A percentile compares a stretch with the other conserved stretches of the same genome.
Conservation (phyloP, 2,113 vertebrate genomes). For the Lethenteron camtschaticum region DNA sequence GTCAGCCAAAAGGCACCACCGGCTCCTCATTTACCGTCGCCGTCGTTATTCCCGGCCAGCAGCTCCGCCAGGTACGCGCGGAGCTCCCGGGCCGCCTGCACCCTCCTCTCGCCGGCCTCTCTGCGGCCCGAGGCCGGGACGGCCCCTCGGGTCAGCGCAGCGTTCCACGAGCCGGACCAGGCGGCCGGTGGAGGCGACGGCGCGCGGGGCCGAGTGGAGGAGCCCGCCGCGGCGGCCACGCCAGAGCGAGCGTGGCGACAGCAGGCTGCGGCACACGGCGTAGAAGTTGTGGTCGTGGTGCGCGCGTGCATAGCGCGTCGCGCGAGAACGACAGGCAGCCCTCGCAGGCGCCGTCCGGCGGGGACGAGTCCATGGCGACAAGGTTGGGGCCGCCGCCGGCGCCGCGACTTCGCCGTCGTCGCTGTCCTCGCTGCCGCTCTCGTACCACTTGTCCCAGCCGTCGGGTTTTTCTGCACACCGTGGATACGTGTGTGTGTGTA, state of each 20-base stretch:
- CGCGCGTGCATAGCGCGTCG: constrained; percentile 70
- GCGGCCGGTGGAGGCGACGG: constrained; percentile 64
- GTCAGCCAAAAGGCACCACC: background rate
- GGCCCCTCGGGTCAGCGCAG: constrained; percentile 77
- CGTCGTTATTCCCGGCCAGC: background rate
- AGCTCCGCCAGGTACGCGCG: constrained; percentile 70
- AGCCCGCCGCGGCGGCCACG: constrained; percentile 82
- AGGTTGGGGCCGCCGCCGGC: no score
- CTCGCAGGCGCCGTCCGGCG: constrained; percentile 21
- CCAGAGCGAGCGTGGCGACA: constrained; percentile 75
- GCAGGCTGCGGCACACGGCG: constrained; percentile 84
- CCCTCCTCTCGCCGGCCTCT: constrained; percentile 19
- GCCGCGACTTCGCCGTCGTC: constrained; percentile 45
- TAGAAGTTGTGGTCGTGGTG: constrained; percentile 99
- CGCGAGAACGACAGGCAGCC: constrained; percentile 95
- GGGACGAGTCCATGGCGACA: background rate
- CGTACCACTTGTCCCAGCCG: constrained; percentile 88
- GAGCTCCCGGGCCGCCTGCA: constrained; percentile 71
- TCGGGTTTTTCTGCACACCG: constrained; percentile 32
- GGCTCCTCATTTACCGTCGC: no score
- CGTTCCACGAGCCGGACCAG: constrained; percentile 72
- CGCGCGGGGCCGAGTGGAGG: constrained; percentile 65
- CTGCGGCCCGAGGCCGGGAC: constrained; percentile 27
- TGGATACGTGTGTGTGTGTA: background rate
- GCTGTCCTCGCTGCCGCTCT: constrained; percentile 90